Conservation (phyloP, 2,113 vertebrate genomes). For the Melanotaenia duboulayi region DNA sequence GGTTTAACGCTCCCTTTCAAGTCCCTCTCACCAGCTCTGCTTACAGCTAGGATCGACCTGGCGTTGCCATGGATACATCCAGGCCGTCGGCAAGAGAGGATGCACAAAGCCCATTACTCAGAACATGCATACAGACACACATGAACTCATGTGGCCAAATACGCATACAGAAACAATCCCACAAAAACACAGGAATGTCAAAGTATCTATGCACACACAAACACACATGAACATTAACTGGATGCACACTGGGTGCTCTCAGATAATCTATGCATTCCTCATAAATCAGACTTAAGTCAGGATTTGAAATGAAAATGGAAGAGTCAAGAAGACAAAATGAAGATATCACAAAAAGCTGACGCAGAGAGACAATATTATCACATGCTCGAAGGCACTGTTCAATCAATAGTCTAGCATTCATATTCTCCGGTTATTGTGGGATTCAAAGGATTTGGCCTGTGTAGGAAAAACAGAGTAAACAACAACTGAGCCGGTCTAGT, state of each 20-base stretch:
- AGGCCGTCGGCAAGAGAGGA: constrained; percentile 69
- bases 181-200: constrained; percentile 11
- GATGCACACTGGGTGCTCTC: neutral
- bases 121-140: constrained; percentile 58
- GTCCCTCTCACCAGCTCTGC: constrained; percentile 71
- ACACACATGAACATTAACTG: neutral
- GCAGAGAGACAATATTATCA: constrained; percentile 19
- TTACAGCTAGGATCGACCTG: constrained; percentile 77
- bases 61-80: constrained; percentile 83
- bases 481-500: constrained; percentile 23
- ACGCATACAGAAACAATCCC: neutral
- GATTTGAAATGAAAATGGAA: constrained; percentile 2
- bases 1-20: constrained; percentile 78
- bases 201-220: neutral
- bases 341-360: constrained; percentile 33
- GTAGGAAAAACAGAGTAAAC: constrained; percentile 48
- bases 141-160: constrained; percentile 20
- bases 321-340: constrained; percentile 31
- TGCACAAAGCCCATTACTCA: constrained; percentile 76
- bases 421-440: constrained; percentile 42
- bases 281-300: constrained; percentile 32
- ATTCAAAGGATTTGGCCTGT: constrained; percentile 26
- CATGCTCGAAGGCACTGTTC: constrained; percentile 27
- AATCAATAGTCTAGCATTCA: constrained; percentile 59
- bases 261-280: constrained; percentile 17